Evolutionary conservation across 2,888 invertebrate species (phyloP).

Genomic region (Machimus rusticus): DNA sequence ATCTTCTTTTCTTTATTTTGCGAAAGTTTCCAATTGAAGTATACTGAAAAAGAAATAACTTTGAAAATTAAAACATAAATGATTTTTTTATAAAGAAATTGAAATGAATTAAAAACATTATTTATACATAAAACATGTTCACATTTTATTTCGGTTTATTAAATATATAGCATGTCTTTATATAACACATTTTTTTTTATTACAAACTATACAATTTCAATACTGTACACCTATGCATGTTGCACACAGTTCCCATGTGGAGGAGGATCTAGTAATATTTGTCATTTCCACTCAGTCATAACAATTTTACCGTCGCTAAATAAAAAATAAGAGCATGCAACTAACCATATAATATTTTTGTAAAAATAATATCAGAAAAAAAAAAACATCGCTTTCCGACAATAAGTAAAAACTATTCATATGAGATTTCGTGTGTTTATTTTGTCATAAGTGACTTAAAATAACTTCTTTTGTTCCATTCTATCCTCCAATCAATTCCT

Average conservation of each 20-base stretch:
- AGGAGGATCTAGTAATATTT: constrained; percentile 6
- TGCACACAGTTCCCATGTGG: constrained; percentile 18
- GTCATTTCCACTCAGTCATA: constrained; percentile 36
- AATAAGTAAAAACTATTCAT: neutral
- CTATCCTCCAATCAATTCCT: neutral
- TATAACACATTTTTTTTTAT: constrained; percentile 35
- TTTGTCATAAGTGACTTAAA: neutral
- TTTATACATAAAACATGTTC: constrained; percentile 3
- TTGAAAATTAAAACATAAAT: too few species aligned
- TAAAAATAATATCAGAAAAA: neutral
- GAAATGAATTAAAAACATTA: neutral
- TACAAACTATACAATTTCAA: constrained; percentile 42
- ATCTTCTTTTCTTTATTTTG: too few species aligned
- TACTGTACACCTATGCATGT: constrained; percentile 37
- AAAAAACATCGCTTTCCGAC: neutral
- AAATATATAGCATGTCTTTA: constrained; percentile 36
- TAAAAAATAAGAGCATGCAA: neutral
- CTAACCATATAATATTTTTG: neutral
- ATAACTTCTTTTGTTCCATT: neutral
- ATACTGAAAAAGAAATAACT: too few species aligned
- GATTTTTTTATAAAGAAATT: neutral
- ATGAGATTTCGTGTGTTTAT: neutral
- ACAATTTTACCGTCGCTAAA: neutral
- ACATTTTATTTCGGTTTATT: constrained; percentile 34
- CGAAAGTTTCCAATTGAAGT: too few species aligned